phyloP scores from a whole-genome alignment of 2,113 vertebrate genomes.

The Corythornis vintsioides region DNA sequence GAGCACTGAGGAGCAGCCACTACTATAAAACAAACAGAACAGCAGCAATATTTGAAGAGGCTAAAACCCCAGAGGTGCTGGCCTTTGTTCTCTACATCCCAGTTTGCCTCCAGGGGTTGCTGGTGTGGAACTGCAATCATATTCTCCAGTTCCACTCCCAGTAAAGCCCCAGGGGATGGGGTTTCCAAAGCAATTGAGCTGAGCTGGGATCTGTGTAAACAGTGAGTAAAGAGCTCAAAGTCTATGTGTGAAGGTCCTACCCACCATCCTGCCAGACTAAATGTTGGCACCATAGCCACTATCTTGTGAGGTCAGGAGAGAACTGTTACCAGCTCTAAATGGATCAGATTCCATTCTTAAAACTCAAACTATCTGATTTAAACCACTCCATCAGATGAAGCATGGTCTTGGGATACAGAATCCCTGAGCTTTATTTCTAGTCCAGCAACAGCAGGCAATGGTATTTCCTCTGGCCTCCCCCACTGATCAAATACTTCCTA shows the following conservation, averaged over 20 bases:
- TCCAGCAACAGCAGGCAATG: background rate
- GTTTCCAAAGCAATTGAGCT: background rate
- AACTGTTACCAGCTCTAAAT: background rate
- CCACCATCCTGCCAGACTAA: background rate
- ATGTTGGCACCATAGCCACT: conserved; percentile 35
- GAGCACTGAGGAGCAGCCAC: background rate
- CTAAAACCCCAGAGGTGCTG: background rate
- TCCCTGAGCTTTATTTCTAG: conserved; percentile 1
- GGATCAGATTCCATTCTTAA: background rate
- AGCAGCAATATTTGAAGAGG: background rate
- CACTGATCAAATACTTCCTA: background rate
- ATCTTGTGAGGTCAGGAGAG: background rate
- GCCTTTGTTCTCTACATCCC: background rate
- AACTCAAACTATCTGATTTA: background rate
- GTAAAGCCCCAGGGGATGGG: background rate
- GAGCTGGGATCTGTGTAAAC: background rate
- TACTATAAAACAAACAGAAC: background rate
- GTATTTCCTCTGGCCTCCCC: background rate
- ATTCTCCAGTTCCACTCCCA: background rate
- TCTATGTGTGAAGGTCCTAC: background rate
- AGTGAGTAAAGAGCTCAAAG: background rate
- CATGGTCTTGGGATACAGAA: background rate
- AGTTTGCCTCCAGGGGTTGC: background rate
- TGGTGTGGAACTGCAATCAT: background rate
- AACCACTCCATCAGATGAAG: background rate